Evolutionary conservation across 2,113 vertebrate species (phyloP).

Genomic region (Meleagris gallopavo): DNA sequence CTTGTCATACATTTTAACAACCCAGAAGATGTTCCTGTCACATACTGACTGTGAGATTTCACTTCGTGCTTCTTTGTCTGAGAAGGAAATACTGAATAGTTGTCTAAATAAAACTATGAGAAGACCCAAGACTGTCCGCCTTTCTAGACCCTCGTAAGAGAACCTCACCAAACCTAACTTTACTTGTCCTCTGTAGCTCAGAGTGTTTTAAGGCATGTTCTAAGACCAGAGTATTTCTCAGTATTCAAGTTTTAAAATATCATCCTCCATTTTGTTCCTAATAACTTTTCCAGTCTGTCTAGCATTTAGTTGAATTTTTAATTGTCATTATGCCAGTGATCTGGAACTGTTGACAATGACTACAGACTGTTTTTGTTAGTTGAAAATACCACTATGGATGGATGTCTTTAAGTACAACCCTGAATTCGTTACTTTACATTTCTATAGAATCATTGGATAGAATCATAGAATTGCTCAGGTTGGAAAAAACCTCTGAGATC

Average conservation of each 20-base stretch:
- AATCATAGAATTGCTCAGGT: too few relatives aligned
- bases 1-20: background rate
- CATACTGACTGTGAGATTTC: background rate
- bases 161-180: background rate
- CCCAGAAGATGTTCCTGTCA: background rate
- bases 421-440: background rate
- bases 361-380: background rate
- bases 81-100: background rate
- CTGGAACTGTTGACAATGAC: background rate
- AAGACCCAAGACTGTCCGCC: background rate
- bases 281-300: background rate
- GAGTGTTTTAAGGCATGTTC: background rate
- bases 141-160: background rate
- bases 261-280: background rate
- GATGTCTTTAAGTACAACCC: background rate
- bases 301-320: background rate
- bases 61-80: background rate
- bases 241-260: background rate
- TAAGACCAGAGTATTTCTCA: background rate
- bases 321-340: background rate
- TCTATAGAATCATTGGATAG: background rate
- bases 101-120: background rate
- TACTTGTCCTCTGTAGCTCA: background rate
- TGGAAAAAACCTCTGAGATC: too few relatives aligned
- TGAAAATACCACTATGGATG: background rate